Conservation (phyloP, 2,113 vertebrate species). For the Vulpes lagopus region DNA sequence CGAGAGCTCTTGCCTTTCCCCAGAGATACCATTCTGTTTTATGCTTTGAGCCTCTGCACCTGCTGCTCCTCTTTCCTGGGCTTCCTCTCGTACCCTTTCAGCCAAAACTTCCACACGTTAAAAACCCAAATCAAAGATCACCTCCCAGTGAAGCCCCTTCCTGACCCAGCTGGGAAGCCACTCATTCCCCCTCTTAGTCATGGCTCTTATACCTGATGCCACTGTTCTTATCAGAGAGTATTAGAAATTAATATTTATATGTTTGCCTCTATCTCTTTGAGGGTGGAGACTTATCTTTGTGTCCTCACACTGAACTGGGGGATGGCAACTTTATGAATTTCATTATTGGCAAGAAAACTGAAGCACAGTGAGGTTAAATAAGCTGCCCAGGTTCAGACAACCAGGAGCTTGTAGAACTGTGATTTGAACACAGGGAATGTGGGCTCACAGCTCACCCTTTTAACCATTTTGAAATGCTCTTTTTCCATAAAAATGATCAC, state of each 20-base stretch:
- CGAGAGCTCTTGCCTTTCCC: background rate
- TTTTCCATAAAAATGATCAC: background rate
- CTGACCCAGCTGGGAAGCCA: background rate
- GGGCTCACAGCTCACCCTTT: background rate
- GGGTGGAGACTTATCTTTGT: background rate
- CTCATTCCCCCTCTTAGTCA: background rate
- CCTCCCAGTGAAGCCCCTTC: background rate
- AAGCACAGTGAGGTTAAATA: background rate
- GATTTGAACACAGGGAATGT: background rate
- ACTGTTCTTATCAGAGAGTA: background rate
- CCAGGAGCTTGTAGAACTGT: background rate
- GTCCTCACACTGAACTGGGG: background rate
- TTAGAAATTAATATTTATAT: background rate
- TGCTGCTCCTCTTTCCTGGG: background rate
- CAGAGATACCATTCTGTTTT: background rate
- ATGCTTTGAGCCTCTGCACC: background rate
- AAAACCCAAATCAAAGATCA: background rate
- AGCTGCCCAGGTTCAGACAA: background rate
- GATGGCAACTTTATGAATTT: background rate
- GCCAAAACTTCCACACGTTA: background rate
- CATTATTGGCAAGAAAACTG: background rate
- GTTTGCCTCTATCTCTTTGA: conserved; percentile 7
- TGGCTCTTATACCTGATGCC: background rate
- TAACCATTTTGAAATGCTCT: background rate
- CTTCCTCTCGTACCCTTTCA: background rate